Evolutionary conservation across 2,888 invertebrate species (phyloP).

Genomic region (Drosophila hamatofila): DNA sequence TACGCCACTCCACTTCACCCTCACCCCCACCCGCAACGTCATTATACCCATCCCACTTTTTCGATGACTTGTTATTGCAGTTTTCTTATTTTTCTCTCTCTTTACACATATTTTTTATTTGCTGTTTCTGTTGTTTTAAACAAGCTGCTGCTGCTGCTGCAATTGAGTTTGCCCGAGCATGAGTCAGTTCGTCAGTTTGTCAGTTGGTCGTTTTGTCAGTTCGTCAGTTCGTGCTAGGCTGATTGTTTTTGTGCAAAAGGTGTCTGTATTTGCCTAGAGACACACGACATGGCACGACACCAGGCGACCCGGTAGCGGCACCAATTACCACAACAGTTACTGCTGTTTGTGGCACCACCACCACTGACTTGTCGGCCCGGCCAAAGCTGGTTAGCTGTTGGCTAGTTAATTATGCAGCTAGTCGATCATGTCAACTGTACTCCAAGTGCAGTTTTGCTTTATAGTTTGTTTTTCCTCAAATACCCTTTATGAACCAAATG

Average conservation of each 20-base stretch:
- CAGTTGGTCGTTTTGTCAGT: slow-evolving; percentile 21
- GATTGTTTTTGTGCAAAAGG: slow-evolving; percentile 64
- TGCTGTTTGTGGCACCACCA: slow-evolving; percentile 37
- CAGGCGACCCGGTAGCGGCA: slow-evolving; percentile 41
- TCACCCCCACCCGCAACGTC: neutral
- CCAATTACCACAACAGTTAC: slow-evolving; percentile 52
- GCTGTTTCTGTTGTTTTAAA: slow-evolving; percentile 24
- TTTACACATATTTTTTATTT: slow-evolving; percentile 9
- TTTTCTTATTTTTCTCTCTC: slow-evolving; percentile 9
- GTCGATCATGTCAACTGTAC: slow-evolving; percentile 84
- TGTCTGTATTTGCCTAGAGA: slow-evolving; percentile 56
- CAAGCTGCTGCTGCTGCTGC: slow-evolving; percentile 28
- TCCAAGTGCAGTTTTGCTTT: slow-evolving; percentile 41
- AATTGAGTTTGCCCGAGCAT: slow-evolving; percentile 40
- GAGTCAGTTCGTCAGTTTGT: slow-evolving; percentile 48
- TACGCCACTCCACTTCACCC: slow-evolving; percentile 12
- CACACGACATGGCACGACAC: slow-evolving; percentile 42
- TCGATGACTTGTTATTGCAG: slow-evolving; percentile 35
- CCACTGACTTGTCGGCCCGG: slow-evolving; percentile 22
- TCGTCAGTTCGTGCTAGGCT: slow-evolving; percentile 47
- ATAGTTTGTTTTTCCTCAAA: slow-evolving; percentile 22
- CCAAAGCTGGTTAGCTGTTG: slow-evolving; percentile 29
- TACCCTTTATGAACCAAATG: neutral
- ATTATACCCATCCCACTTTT: neutral
- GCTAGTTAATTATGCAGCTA: slow-evolving; percentile 60